Evolutionary conservation across 92 coral and sea anemone genomes (phyloP).

Genomic region (Montipora capitata): DNA sequence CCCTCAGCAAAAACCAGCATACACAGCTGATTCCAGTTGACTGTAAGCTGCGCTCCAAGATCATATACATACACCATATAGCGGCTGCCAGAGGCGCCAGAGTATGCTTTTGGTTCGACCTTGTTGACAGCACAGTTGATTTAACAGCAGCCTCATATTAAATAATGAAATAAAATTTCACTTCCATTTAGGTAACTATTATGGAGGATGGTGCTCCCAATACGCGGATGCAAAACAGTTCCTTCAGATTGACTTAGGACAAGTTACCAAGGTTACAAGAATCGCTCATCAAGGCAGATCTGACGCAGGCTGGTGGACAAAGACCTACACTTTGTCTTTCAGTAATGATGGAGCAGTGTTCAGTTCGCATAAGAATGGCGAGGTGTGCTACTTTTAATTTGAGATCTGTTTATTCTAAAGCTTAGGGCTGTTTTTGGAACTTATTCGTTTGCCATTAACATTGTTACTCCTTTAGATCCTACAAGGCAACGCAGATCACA

Average conservation of each 20-base stretch:
- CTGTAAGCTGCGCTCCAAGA: too few relatives aligned
- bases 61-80: too few relatives aligned
- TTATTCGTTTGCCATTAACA: too few relatives aligned
- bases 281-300: constrained; percentile 29
- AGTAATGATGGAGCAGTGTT: constrained; percentile 37
- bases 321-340: constrained; percentile 24
- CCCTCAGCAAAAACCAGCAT: too few relatives aligned
- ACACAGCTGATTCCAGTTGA: too few relatives aligned
- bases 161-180: too few relatives aligned
- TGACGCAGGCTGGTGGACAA: constrained; percentile 34
- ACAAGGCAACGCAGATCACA: constrained; percentile 49
- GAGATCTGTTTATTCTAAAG: too few relatives aligned
- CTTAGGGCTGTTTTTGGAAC: too few relatives aligned
- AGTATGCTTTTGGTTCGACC: too few relatives aligned
- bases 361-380: constrained; percentile 16
- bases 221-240: constrained; percentile 57
- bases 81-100: too few relatives aligned
- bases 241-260: constrained; percentile 15
- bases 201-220: constrained; percentile 83
- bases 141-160: too few relatives aligned
- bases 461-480: constrained; percentile 25
- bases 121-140: too few relatives aligned
- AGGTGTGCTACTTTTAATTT: not conserved
- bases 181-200: constrained; percentile 5
- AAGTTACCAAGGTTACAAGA: constrained; percentile 1